These are phyloP conservation scores for Apis florea DNA, from an alignment of 1,140 invertebrate species.

Conservation along the genomic window DNA sequence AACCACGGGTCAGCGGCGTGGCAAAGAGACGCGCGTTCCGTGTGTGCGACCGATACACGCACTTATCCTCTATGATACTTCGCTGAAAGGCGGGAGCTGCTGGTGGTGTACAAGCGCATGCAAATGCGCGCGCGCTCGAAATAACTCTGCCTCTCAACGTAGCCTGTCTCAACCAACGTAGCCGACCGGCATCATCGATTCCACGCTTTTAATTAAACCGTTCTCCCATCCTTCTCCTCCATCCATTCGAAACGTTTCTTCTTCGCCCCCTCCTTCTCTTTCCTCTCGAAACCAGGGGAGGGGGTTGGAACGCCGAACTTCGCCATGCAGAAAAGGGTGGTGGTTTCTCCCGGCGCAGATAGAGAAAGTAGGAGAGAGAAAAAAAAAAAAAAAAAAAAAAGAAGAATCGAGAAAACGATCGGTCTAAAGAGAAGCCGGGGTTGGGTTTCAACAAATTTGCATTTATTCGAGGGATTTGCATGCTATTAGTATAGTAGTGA, in stretches of 20 bases:
- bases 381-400: too few species aligned
- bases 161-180: too few species aligned
- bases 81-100: constrained; percentile 44
- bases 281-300: too few species aligned
- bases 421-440: background rate
- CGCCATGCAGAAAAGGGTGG: too few species aligned
- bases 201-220: constrained; percentile 41
- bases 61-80: constrained; percentile 44
- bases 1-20: constrained; percentile 39
- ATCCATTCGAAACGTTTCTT: too few species aligned
- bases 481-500: constrained; percentile 81
- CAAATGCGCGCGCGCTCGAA: constrained; percentile 39
- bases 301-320: too few species aligned
- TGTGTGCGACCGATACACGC: constrained; percentile 44
- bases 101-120: constrained; percentile 45
- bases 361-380: too few species aligned
- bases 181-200: too few species aligned
- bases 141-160: constrained; percentile 42
- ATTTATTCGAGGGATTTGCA: constrained; percentile 63
- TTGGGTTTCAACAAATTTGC: background rate
- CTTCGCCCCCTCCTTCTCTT: too few species aligned
- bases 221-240: background rate
- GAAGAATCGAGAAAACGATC: too few species aligned
- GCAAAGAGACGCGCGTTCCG: background rate
- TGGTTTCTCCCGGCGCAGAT: too few species aligned